These are phyloP conservation scores for Aleiodes alternator DNA, from an alignment of 2,888 invertebrate genomes.

Conservation along the genomic window DNA sequence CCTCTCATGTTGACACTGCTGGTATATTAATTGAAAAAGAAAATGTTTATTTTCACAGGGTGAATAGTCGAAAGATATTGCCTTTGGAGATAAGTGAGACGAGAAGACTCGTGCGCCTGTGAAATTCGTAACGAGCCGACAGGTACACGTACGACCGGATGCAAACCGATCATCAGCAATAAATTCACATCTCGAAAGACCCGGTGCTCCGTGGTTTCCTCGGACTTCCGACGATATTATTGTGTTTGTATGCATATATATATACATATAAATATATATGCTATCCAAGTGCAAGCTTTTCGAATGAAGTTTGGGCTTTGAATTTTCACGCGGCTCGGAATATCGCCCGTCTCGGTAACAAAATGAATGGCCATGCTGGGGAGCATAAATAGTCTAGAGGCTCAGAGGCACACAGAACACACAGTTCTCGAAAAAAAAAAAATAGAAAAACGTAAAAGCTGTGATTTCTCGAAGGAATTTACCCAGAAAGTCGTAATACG, in stretches of 20 bases:
- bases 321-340: constrained; percentile 39
- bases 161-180: constrained; percentile 54
- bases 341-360: constrained; percentile 27
- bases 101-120: constrained; percentile 45
- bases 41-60: no score
- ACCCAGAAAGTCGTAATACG: constrained; percentile 11
- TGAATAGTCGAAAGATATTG: no score
- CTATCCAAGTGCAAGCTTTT: constrained; percentile 5
- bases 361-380: constrained; percentile 32
- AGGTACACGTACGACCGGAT: constrained; percentile 51
- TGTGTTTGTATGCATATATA: not conserved
- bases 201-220: constrained; percentile 41
- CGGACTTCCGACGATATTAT: constrained; percentile 38
- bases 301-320: constrained; percentile 13
- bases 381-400: constrained; percentile 28
- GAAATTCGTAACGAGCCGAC: constrained; percentile 56
- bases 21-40: no score
- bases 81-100: not conserved
- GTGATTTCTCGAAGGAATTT: constrained; percentile 29
- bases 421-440: not conserved
- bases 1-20: no score
- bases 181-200: constrained; percentile 54
- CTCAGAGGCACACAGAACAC: not conserved
- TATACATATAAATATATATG: not conserved
- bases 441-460: constrained; percentile 1